Evolutionary conservation across 2,113 vertebrate genomes (phyloP).

Genomic region (Vidua chalybeata): DNA sequence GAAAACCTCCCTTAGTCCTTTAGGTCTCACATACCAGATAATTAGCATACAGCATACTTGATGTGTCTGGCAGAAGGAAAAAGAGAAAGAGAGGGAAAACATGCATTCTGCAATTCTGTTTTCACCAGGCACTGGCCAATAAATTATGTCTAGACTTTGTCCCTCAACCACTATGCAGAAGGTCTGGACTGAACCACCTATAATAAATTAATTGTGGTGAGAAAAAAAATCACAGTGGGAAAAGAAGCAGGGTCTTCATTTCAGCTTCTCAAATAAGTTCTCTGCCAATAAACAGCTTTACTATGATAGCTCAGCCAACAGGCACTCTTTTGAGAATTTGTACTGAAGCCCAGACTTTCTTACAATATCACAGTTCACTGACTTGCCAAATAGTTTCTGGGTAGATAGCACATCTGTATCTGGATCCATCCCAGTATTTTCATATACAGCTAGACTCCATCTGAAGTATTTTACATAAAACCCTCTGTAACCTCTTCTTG

Average conservation of each 20-base stretch:
- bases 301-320: constrained; percentile 54
- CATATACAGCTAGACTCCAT: constrained; percentile 50
- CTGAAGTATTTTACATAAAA: constrained; percentile 61
- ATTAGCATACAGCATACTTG: constrained; percentile 23
- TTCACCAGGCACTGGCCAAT: constrained; percentile 51
- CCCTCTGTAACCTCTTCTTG: constrained; percentile 36
- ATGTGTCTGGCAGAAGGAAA: constrained; percentile 35
- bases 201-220: constrained; percentile 67
- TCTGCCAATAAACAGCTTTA: constrained; percentile 67
- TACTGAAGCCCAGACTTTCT: constrained; percentile 60
- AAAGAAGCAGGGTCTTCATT: constrained; percentile 65
- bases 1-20: background rate
- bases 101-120: constrained; percentile 51
- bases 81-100: constrained; percentile 24
- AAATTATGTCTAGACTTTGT: constrained; percentile 71
- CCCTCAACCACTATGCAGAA: constrained; percentile 48
- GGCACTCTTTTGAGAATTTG: constrained; percentile 60
- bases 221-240: constrained; percentile 58
- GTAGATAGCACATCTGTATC: constrained; percentile 59
- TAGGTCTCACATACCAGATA: constrained; percentile 17
- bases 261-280: constrained; percentile 48
- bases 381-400: constrained; percentile 69
- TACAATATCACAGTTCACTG: constrained; percentile 55
- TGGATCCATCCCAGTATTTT: constrained; percentile 52
- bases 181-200: constrained; percentile 49